These are phyloP conservation scores for Tolmerus cingulatus DNA, from an alignment of 2,888 invertebrate species.

Conservation along the genomic window DNA sequence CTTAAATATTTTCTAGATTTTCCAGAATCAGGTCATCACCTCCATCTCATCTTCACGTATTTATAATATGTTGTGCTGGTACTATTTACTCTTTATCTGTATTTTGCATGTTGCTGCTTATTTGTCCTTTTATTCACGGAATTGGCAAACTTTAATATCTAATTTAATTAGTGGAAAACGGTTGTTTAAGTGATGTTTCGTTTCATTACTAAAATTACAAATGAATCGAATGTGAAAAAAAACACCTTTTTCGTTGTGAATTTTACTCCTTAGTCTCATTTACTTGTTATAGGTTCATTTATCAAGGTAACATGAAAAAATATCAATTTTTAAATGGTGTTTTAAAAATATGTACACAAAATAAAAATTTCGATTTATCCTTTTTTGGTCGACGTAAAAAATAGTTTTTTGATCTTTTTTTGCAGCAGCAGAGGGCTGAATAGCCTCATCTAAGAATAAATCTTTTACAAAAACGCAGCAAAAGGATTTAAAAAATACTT, in stretches of 20 bases:
- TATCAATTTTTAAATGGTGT: too few relatives aligned
- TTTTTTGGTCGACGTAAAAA: too few relatives aligned
- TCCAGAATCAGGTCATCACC: not conserved
- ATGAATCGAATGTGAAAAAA: not conserved
- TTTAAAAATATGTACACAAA: too few relatives aligned
- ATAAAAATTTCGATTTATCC: too few relatives aligned
- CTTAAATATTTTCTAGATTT: not conserved
- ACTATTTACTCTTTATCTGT: not conserved
- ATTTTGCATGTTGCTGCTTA: constrained; percentile 18
- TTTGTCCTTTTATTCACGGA: constrained; percentile 14
- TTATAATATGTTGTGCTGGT: not conserved
- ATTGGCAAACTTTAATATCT: constrained; percentile 18
- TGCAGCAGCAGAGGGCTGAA: too few relatives aligned
- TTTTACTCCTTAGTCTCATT: not conserved
- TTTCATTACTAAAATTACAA: not conserved
- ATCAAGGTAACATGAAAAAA: too few relatives aligned
- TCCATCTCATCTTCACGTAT: constrained; percentile 23
- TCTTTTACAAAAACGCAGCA: too few relatives aligned
- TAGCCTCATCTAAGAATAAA: too few relatives aligned
- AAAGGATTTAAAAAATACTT: too few relatives aligned
- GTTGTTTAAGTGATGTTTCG: not conserved
- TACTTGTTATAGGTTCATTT: not conserved
- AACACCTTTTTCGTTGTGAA: not conserved
- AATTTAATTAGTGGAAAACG: not conserved
- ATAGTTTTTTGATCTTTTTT: too few relatives aligned